phyloP scores from a whole-genome alignment of 2,113 vertebrate genomes.

The Nanorana parkeri region DNA sequence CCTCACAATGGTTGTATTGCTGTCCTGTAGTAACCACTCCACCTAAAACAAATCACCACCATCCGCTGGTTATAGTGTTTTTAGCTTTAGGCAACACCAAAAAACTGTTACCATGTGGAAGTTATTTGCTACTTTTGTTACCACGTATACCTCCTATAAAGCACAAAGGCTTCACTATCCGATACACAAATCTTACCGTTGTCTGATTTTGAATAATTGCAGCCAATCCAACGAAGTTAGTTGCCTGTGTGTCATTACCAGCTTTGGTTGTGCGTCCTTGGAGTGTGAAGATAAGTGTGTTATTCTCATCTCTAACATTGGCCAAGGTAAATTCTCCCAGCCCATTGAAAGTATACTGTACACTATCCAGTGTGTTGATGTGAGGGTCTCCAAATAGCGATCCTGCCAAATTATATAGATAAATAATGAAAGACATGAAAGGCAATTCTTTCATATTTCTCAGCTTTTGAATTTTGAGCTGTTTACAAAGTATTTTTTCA shows the following conservation, averaged over 20 bases:
- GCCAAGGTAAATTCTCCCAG: slow-evolving; percentile 56
- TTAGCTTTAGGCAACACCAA: too few species aligned
- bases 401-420: slow-evolving; percentile 5
- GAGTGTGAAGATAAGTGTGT: slow-evolving; percentile 41
- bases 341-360: slow-evolving; percentile 60
- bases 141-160: too few species aligned
- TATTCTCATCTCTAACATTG: slow-evolving; percentile 54
- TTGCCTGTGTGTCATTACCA: slow-evolving; percentile 56
- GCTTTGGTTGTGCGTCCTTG: slow-evolving; percentile 57
- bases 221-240: slow-evolving; percentile 59
- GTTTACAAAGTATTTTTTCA: too few species aligned
- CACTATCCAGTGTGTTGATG: slow-evolving; percentile 51
- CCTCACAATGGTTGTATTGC: slow-evolving; percentile 41
- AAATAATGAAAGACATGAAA: too few species aligned
- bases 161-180: neutral
- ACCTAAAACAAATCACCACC: slow-evolving; percentile 28
- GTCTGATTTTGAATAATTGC: slow-evolving; percentile 32
- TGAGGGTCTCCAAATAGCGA: slow-evolving; percentile 59
- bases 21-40: slow-evolving; percentile 43
- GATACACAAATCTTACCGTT: slow-evolving; percentile 43
- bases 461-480: too few species aligned
- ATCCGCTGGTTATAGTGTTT: too few species aligned
- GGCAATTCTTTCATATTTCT: too few species aligned
- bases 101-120: too few species aligned
- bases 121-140: too few species aligned